A percentile compares a stretch with the other conserved stretches of the same genome.
These are phyloP conservation scores for Martes martes DNA, from an alignment of 2,113 vertebrate species.

Conservation along the genomic window DNA sequence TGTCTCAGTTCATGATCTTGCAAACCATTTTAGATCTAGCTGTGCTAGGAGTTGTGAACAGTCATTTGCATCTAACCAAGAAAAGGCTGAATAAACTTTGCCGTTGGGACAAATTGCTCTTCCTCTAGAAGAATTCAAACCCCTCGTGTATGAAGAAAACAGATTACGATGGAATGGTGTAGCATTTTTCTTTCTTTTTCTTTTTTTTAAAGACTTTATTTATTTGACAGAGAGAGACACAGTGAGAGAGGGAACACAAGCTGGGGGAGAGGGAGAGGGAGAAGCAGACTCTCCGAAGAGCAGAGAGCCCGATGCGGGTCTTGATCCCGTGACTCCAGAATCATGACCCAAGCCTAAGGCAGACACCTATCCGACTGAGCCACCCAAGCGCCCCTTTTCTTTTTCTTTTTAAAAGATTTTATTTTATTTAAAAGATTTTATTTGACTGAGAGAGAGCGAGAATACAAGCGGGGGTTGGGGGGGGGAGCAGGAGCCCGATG, in stretches of 20 bases:
- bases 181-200: neutral
- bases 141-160: neutral
- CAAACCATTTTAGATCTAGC: neutral
- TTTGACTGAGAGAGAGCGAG: too few species aligned
- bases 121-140: neutral
- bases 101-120: neutral
- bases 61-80: neutral
- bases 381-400: neutral
- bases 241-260: too few species aligned
- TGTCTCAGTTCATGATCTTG: neutral
- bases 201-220: too few species aligned
- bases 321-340: neutral
- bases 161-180: neutral
- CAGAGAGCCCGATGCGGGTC: too few species aligned
- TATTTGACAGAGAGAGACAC: too few species aligned
- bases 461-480: too few species aligned
- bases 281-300: too few species aligned
- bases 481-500: too few species aligned
- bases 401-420: too few species aligned
- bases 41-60: neutral
- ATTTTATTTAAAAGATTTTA: too few species aligned
- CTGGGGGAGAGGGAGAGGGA: too few species aligned
- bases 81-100: neutral
- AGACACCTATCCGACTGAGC: neutral
- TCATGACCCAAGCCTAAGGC: neutral